Evolutionary conservation across 2,113 vertebrate species (phyloP).

Genomic region (Ophiodon elongatus): DNA sequence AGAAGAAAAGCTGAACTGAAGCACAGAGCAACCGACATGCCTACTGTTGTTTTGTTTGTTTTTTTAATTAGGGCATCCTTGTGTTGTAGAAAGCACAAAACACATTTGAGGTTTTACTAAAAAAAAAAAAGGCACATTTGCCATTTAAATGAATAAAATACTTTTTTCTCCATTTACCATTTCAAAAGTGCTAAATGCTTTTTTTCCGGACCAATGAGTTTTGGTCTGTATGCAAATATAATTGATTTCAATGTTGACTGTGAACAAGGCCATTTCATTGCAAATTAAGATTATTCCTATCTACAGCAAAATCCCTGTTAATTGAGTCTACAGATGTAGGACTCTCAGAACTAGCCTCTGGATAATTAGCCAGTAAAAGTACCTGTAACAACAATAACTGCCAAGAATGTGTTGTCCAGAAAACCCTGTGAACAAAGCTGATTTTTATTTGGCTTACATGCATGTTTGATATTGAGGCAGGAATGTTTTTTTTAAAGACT

Average conservation of each 20-base stretch:
- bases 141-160: background rate
- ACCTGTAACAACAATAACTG: background rate
- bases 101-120: background rate
- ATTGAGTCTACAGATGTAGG: background rate
- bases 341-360: background rate
- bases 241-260: conserved; percentile 16
- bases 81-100: conserved; percentile 51
- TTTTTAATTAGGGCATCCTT: background rate
- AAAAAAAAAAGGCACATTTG: conserved; percentile 26
- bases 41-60: background rate
- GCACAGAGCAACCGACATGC: conserved; percentile 24
- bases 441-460: conserved; percentile 61
- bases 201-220: background rate
- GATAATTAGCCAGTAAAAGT: background rate
- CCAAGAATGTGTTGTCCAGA: background rate
- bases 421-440: conserved; percentile 7
- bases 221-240: conserved; percentile 17
- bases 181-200: background rate
- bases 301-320: too few relatives aligned
- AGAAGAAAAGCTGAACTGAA: conserved; percentile 5
- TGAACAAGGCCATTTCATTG: conserved; percentile 18
- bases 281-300: conserved; percentile 6
- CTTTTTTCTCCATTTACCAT: background rate
- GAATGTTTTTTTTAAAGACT: background rate
- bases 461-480: conserved; percentile 70